Evolutionary conservation across 92 coral and sea anemone genomes (phyloP), one percentile per base, ranked within the genome.

Genomic region (Heliopora coerulea): DNA sequence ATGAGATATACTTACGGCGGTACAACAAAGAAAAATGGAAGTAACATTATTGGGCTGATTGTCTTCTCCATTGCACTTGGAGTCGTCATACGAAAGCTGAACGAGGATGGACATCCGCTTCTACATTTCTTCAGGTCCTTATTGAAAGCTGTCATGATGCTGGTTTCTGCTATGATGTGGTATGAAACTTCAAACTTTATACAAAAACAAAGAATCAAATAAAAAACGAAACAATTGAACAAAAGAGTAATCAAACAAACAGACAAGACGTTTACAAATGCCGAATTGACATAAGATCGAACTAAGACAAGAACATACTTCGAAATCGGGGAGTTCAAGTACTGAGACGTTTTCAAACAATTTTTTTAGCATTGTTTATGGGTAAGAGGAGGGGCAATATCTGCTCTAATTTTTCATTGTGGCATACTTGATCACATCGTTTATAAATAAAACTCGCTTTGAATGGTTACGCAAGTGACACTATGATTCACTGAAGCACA

Each of bases 151-250:
- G 34, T 70, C 28, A 70, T 52, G 77, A 52, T 70, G 49, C 63
- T 70, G 28, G 63, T 70, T 5, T 52, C 77, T 52, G 56, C 60
- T 39, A 70, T 70, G n/a, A 70, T 70, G 77, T 70, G 77, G 77
- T 70, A 70, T 49, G 63, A 13, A 9, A 12, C 10, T 29, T 25
- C 18, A 14, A 1, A 5, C 20, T 26, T 23, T 23, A 41, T 25
- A 37, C 42, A 37, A 37, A 37, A 24, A 56, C 30, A 56, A 21
- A 25, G 62, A 9, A 25, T 4, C 39, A 59, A 59, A 29, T 35
- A 59, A 32, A 18, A 10, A 59, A 59, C 15, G 33, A 24, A 32
- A 17, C 65, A 50, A 50, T 3, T n/a, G 17, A 50, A 23, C 58
- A 50, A 50, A 23, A 6, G 17, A 50, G n/a, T n/a, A 50, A 50